Conservation (phyloP, 1,140 invertebrate species). For the Euwallacea fornicatus region DNA sequence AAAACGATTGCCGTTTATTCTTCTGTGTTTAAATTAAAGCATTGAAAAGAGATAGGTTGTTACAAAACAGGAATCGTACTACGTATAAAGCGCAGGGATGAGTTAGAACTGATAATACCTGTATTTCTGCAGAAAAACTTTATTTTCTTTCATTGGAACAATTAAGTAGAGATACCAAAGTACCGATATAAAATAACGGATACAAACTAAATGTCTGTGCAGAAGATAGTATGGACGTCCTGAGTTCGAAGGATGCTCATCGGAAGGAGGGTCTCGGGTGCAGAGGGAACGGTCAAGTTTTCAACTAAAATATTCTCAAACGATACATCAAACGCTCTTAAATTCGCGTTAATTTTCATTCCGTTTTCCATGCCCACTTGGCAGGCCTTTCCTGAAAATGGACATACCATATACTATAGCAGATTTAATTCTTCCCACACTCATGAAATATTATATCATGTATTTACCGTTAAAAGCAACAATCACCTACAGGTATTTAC, state of each 20-base stretch:
- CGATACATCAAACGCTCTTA: constrained; percentile 45
- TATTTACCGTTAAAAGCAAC: constrained; percentile 17
- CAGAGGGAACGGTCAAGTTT: constrained; percentile 42
- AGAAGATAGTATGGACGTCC: constrained; percentile 42
- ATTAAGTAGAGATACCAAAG: too few relatives aligned
- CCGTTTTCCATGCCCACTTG: constrained; percentile 45
- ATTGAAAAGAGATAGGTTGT: too few relatives aligned
- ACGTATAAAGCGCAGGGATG: too few relatives aligned
- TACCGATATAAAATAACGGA: too few relatives aligned
- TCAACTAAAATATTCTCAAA: constrained; percentile 48
- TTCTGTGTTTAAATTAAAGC: too few relatives aligned
- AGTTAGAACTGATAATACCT: too few relatives aligned
- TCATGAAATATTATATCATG: not conserved
- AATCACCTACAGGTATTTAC: constrained; percentile 19
- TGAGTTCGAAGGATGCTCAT: constrained; percentile 44
- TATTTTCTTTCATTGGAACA: too few relatives aligned
- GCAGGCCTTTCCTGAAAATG: constrained; percentile 38
- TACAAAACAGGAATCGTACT: too few relatives aligned
- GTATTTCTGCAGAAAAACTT: too few relatives aligned
- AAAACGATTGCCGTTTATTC: too few relatives aligned
- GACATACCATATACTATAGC: too few relatives aligned
- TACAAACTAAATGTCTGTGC: too few relatives aligned
- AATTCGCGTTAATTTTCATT: constrained; percentile 39
- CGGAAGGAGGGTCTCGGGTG: constrained; percentile 22
- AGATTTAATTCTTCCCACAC: not conserved